These are phyloP conservation scores for Papilio demoleus DNA, from an alignment of 2,888 invertebrate genomes.

Conservation along the genomic window DNA sequence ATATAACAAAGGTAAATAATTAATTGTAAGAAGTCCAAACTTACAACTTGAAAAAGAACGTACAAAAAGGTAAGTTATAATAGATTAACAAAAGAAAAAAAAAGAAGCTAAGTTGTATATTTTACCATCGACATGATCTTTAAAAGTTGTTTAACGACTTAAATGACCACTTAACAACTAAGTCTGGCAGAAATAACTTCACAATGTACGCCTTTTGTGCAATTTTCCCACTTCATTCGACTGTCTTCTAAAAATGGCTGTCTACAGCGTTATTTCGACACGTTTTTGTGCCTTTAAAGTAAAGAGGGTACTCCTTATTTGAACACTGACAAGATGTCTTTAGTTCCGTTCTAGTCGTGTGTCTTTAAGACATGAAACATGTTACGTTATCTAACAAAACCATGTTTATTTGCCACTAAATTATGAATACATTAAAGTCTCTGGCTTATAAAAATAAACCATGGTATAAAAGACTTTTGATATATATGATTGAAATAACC, in stretches of 20 bases:
- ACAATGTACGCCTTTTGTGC: not conserved
- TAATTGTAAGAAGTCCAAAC: too few relatives aligned
- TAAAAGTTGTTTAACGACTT: too few relatives aligned
- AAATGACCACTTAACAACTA: not conserved
- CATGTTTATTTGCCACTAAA: too few relatives aligned
- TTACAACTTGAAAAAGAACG: too few relatives aligned
- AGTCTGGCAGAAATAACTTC: not conserved
- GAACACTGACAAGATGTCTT: not conserved
- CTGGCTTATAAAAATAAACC: not conserved
- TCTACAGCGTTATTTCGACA: not conserved
- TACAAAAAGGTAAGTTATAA: too few relatives aligned
- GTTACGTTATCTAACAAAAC: too few relatives aligned
- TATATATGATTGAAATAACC: slow-evolving; percentile 8
- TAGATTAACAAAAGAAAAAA: too few relatives aligned
- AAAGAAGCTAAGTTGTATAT: too few relatives aligned
- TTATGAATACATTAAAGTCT: not conserved
- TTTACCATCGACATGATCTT: too few relatives aligned
- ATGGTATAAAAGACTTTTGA: not conserved
- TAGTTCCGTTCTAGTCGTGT: not conserved
- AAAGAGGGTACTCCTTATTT: not conserved
- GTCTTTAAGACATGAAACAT: not conserved
- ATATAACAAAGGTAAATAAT: too few relatives aligned
- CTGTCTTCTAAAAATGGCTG: not conserved
- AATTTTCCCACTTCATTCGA: not conserved
- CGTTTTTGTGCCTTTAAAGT: not conserved